Conservation (phyloP, 2,113 vertebrate genomes). For the Boleophthalmus pectinirostris region DNA sequence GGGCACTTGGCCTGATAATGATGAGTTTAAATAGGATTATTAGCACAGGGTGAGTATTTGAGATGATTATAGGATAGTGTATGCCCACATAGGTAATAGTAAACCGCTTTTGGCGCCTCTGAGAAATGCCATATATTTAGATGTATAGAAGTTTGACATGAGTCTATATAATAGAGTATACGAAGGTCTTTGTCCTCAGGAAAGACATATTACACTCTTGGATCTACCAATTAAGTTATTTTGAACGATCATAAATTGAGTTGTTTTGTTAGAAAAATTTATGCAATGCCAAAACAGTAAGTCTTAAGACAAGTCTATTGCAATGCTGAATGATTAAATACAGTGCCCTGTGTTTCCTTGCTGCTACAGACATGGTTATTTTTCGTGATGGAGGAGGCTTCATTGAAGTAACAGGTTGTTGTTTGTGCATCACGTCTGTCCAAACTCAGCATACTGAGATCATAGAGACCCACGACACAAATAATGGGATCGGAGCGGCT, state of each 20-base stretch:
- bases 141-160: not conserved
- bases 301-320: too few relatives aligned
- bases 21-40: constrained; percentile 7
- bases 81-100: not conserved
- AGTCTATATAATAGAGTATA: too few relatives aligned
- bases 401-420: not conserved
- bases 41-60: not conserved
- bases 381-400: not conserved
- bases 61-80: constrained; percentile 6
- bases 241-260: too few relatives aligned
- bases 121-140: not conserved
- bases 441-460: constrained; percentile 38
- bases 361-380: not conserved
- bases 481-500: constrained; percentile 64
- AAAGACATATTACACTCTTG: too few relatives aligned
- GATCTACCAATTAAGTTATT: too few relatives aligned
- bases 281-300: too few relatives aligned
- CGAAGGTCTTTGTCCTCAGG: too few relatives aligned
- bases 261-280: too few relatives aligned
- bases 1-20: constrained; percentile 1
- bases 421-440: constrained; percentile 15
- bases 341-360: not conserved
- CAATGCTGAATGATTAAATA: too few relatives aligned
- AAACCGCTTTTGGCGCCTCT: not conserved
- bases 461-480: constrained; percentile 41